Conservation (phyloP, 2,797 vertebrate species). For the Chloroceryle inda region DNA sequence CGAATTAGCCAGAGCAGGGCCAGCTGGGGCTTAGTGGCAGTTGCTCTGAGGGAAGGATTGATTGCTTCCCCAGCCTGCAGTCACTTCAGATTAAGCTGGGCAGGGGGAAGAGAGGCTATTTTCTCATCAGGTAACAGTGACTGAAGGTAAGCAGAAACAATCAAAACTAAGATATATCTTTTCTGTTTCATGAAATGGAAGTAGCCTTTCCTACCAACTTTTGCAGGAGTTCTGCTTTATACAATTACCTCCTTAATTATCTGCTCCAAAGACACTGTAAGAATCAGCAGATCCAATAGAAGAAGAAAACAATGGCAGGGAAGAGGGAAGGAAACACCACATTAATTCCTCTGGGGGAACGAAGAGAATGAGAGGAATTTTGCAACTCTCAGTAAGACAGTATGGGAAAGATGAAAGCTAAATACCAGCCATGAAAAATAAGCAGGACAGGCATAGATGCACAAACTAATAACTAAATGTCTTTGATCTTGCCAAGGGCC, state of each 20-base stretch:
- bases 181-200: background rate
- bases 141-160: background rate
- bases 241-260: background rate
- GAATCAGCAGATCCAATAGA: background rate
- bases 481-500: background rate
- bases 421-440: background rate
- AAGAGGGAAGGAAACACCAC: background rate
- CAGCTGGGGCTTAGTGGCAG: background rate
- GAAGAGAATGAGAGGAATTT: background rate
- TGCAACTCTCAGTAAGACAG: background rate
- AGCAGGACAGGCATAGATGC: background rate
- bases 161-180: background rate
- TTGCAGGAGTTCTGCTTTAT: background rate
- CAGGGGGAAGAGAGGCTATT: background rate
- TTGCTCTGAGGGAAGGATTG: background rate
- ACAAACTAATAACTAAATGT: background rate
- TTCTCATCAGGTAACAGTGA: constrained; percentile 15
- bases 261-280: background rate
- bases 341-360: background rate
- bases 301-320: background rate
- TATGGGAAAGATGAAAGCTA: background rate
- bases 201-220: background rate
- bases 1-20: background rate
- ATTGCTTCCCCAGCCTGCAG: background rate
- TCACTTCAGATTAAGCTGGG: constrained; percentile 9